Conservation (phyloP, 1,140 invertebrate genomes). For the Hylaeus anthracinus region DNA sequence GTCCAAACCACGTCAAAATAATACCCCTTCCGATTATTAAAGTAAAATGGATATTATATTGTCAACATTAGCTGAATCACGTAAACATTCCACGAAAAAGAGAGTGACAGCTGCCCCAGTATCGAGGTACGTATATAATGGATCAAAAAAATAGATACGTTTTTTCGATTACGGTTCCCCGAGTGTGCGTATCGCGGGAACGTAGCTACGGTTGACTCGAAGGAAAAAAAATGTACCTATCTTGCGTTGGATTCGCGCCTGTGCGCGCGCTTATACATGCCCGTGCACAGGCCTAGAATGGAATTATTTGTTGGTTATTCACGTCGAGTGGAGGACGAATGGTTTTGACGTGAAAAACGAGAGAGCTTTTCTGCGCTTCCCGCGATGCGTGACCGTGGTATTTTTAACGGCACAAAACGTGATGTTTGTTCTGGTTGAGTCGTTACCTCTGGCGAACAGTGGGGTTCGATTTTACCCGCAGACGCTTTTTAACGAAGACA, state of each 20-base stretch:
- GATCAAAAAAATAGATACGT: neutral
- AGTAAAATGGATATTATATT: no score
- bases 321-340: constrained; percentile 49
- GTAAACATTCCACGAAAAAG: neutral
- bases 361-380: constrained; percentile 44
- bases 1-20: no score
- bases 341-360: constrained; percentile 57
- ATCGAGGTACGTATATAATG: neutral
- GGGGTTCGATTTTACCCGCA: neutral
- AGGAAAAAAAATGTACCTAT: constrained; percentile 22
- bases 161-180: constrained; percentile 21
- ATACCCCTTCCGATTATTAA: no score
- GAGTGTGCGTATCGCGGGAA: constrained; percentile 3
- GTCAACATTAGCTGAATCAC: neutral
- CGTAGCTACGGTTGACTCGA: neutral
- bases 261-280: neutral
- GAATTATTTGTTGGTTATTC: constrained; percentile 57
- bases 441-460: constrained; percentile 1
- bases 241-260: constrained; percentile 19
- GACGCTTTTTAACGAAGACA: neutral
- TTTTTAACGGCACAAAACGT: constrained; percentile 42
- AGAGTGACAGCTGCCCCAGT: neutral
- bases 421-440: constrained; percentile 29
- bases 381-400: constrained; percentile 40
- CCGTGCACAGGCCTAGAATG: constrained; percentile 40